These are phyloP conservation scores for Lethenteron camtschaticum DNA, from an alignment of 2,113 vertebrate genomes.

Conservation along the genomic window DNA sequence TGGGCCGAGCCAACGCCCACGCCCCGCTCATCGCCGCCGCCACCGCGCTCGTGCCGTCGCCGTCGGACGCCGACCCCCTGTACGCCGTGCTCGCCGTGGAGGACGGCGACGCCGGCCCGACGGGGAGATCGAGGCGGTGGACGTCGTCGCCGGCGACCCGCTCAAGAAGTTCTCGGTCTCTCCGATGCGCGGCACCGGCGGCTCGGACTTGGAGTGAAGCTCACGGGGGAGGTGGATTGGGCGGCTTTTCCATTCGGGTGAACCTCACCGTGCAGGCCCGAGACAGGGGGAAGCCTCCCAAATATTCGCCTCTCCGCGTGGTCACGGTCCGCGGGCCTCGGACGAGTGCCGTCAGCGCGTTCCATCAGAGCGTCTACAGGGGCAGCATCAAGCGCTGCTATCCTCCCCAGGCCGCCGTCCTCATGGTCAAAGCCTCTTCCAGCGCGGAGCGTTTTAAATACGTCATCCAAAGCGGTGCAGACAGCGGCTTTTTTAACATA, in stretches of 20 bases:
- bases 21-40: constrained; percentile 52
- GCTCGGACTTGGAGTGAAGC: constrained; percentile 86
- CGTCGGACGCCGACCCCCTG: constrained; percentile 44
- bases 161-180: constrained; percentile 56
- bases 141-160: constrained; percentile 61
- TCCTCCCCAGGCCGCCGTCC: constrained; percentile 58
- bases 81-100: constrained; percentile 63
- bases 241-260: constrained; percentile 63
- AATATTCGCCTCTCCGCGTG: constrained; percentile 61
- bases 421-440: constrained; percentile 55
- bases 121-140: constrained; percentile 71
- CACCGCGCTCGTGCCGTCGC: constrained; percentile 34
- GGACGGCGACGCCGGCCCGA: constrained; percentile 59
- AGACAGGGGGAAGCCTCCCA: constrained; percentile 70
- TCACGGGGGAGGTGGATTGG: constrained; percentile 46
- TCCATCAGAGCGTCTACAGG: constrained; percentile 59
- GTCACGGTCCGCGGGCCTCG: constrained; percentile 51
- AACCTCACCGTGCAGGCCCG: constrained; percentile 88
- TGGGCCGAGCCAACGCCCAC: constrained; percentile 69
- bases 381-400: constrained; percentile 76
- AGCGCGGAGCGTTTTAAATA: constrained; percentile 50
- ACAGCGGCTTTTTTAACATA: constrained; percentile 41
- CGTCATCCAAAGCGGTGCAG: constrained; percentile 37
- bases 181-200: constrained; percentile 50
- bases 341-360: constrained; percentile 48